Evolutionary conservation across 2,113 vertebrate species (phyloP).

Genomic region (Colaptes auratus): DNA sequence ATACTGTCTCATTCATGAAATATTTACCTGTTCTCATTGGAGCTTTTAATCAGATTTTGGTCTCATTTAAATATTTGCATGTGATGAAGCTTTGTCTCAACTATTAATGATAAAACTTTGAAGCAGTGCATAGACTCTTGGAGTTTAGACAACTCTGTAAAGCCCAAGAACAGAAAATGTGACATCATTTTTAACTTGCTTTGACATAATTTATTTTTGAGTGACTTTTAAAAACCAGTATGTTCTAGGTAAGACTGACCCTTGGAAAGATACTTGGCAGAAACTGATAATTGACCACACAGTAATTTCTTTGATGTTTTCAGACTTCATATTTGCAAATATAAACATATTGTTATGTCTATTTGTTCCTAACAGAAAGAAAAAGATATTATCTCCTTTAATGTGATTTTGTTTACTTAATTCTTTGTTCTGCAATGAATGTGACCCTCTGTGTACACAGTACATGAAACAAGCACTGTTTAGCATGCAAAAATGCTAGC

Average conservation of each 20-base stretch:
- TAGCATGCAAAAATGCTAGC: conserved; percentile 20
- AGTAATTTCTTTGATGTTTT: background rate
- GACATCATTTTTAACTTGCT: background rate
- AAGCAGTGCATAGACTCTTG: background rate
- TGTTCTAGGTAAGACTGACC: background rate
- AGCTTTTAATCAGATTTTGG: background rate
- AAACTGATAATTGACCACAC: background rate
- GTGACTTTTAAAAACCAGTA: background rate
- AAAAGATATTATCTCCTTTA: conserved; percentile 62
- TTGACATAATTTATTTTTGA: background rate
- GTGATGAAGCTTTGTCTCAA: background rate
- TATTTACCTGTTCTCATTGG: background rate
- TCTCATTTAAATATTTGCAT: background rate
- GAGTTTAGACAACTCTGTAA: background rate
- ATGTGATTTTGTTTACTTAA: conserved; percentile 60
- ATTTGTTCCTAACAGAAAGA: conserved; percentile 48
- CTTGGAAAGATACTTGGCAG: background rate
- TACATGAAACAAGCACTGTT: background rate
- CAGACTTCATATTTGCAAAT: conserved; percentile 45
- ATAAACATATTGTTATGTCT: conserved; percentile 22
- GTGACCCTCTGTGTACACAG: conserved; percentile 50
- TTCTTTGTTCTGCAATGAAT: conserved; percentile 42
- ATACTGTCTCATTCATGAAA: background rate
- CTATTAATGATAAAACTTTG: background rate
- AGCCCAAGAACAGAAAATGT: background rate